Percentiles rank a stretch among this genome's conserved stretches.
These are phyloP conservation scores for Hippopotamus amphibius DNA, from an alignment of 2,113 vertebrate genomes.

Conservation along the genomic window DNA sequence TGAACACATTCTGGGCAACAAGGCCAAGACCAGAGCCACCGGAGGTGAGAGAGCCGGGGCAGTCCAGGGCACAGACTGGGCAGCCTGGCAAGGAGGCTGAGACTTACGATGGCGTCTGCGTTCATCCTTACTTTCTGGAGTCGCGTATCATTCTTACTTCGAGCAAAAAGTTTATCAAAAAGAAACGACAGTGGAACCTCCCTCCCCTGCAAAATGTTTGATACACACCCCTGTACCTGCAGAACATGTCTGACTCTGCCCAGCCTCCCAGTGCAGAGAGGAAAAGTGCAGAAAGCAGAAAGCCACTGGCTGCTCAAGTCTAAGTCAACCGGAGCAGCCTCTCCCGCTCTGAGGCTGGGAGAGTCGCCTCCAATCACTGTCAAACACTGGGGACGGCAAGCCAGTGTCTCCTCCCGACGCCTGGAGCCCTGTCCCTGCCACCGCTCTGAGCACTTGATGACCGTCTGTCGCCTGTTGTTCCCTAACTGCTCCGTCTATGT, in stretches of 20 bases:
- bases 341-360: accelerated
- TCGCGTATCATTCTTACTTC: not conserved
- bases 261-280: no score
- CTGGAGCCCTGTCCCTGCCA: constrained; percentile 58
- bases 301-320: not conserved
- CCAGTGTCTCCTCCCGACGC: not conserved
- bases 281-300: not conserved
- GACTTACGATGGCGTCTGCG: not conserved
- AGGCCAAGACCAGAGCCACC: not conserved
- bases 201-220: not conserved
- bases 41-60: not conserved
- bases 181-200: not conserved
- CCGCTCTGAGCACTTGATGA: constrained; percentile 21
- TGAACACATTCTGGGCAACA: not conserved
- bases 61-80: not conserved
- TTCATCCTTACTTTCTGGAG: not conserved
- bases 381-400: constrained; percentile 32
- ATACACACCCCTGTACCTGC: not conserved
- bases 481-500: not conserved
- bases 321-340: not conserved
- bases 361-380: constrained; percentile 55
- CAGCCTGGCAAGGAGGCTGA: not conserved
- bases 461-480: constrained; percentile 54
- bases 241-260: no score
- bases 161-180: not conserved